Conservation (phyloP, 2,888 invertebrate species). For the Lysandra coridon region DNA sequence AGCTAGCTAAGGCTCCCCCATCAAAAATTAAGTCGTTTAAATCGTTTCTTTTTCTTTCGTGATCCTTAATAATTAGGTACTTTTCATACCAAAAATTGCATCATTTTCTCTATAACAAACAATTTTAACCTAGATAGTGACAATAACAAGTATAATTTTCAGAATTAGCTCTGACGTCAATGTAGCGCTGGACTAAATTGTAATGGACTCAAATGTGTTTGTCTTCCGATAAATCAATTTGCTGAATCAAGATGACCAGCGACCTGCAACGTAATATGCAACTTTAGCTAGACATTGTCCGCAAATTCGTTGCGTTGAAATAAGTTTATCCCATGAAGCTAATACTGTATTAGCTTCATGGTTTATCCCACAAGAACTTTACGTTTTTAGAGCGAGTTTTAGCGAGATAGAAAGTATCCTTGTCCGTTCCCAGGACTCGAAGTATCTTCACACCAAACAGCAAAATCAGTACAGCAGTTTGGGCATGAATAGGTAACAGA, state of each 20-base stretch:
- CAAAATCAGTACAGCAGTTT: too few relatives aligned
- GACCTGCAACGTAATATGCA: not conserved
- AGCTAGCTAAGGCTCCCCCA: not conserved
- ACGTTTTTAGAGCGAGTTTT: too few relatives aligned
- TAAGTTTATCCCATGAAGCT: too few relatives aligned
- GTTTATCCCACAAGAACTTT: too few relatives aligned
- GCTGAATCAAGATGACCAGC: not conserved
- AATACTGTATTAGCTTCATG: too few relatives aligned
- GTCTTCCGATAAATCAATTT: not conserved
- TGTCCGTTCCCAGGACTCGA: too few relatives aligned
- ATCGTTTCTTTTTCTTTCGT: not conserved
- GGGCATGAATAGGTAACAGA: too few relatives aligned
- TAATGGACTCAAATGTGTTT: not conserved
- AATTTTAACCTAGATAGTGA: constrained; percentile 1
- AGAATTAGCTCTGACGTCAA: constrained; percentile 13
- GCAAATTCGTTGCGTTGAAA: too few relatives aligned
- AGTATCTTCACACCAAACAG: too few relatives aligned
- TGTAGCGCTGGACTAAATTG: not conserved
- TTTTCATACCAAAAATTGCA: not conserved
- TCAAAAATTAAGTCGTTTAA: not conserved
- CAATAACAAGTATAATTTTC: not conserved
- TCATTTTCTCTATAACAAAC: not conserved
- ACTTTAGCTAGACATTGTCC: too few relatives aligned
- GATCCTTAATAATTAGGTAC: not conserved
- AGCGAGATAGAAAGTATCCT: too few relatives aligned